Evolutionary conservation across 2,888 invertebrate species (phyloP), one percentile per base, ranked within the genome.

Genomic region (Alentia gelatinosa): DNA sequence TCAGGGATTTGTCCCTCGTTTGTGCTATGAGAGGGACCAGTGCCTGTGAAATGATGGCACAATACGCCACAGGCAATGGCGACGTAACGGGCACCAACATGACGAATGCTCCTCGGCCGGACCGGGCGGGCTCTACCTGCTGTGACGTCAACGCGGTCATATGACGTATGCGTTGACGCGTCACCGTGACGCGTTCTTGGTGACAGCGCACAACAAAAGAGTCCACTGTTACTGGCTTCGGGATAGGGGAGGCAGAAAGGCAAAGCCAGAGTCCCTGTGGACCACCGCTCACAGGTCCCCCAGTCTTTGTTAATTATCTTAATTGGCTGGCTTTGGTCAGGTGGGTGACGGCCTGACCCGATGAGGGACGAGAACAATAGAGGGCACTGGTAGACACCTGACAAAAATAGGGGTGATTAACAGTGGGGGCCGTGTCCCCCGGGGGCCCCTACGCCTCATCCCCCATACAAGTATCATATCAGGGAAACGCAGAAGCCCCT

Each of bases 231-330:
- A 56, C 5, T 56, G 56, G 19, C 23, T 19, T n/a, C 5, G 9
- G 19, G 56, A n/a, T 56, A n/a, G 56, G 5, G 19, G 56, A n/a
- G 56, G n/a, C n/a, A n/a, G 56, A n/a, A n/a, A 56, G 56, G 56
- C n/a, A n/a, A n/a, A n/a, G n/a, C n/a, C n/a, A n/a, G n/a, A n/a
- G n/a, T n/a, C 56, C 56, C 56, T 30, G 30, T 12, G 68, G 33
- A 68, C 68, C 68, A 19, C 30, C 68, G 30, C 68, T 68, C 68
- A 68, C 33, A 68, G 68, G 68, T 26, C 12, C 19, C 47, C 12
- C 68, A 68, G 68, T 68, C 68, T 68, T 68, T 30, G 68, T 68
- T 68, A 68, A 68, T 68, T 68, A 68, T 30, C 68, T 30, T 68
- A 30, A 68, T 68, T 68, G 68, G 3, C 68, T 68, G 30, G 30